phyloP scores from a whole-genome alignment of 2,888 invertebrate species.

The Amorpha juglandis region DNA sequence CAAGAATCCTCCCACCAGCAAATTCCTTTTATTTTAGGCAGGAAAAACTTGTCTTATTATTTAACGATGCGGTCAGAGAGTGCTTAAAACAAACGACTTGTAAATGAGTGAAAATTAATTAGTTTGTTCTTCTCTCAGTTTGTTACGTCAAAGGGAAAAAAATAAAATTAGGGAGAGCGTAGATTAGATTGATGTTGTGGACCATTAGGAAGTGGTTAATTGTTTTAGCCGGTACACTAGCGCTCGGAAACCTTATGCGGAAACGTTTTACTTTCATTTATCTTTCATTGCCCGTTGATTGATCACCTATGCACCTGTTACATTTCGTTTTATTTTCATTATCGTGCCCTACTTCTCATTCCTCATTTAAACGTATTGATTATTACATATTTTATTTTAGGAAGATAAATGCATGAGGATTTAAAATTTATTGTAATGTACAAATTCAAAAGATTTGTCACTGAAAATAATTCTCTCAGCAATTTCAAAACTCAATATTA shows the following conservation, averaged over 20 bases:
- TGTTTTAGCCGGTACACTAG: conserved; percentile 41
- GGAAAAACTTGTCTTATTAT: conserved; percentile 17
- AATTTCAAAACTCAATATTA: neutral
- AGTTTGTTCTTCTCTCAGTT: conserved; percentile 49
- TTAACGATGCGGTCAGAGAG: conserved; percentile 22
- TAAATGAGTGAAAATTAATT: conserved; percentile 75
- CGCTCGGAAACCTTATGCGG: conserved; percentile 32
- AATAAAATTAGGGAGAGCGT: conserved; percentile 59
- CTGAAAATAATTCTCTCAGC: neutral
- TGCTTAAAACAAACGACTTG: conserved; percentile 56
- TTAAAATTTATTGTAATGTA: neutral
- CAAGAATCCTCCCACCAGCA: no score
- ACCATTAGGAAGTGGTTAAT: conserved; percentile 49
- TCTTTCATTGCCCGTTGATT: conserved; percentile 31
- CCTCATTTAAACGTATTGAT: neutral
- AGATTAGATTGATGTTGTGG: conserved; percentile 58
- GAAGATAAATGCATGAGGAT: neutral
- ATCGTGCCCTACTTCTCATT: neutral
- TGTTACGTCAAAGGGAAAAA: conserved; percentile 53
- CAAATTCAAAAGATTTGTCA: neutral
- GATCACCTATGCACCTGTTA: conserved; percentile 25
- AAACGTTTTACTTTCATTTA: conserved; percentile 30
- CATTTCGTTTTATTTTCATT: neutral
- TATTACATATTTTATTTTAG: neutral
- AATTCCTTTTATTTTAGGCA: neutral